Base-by-base conservation (phyloP, 1,140 invertebrate species). In the Eumeta japonica region DNA sequence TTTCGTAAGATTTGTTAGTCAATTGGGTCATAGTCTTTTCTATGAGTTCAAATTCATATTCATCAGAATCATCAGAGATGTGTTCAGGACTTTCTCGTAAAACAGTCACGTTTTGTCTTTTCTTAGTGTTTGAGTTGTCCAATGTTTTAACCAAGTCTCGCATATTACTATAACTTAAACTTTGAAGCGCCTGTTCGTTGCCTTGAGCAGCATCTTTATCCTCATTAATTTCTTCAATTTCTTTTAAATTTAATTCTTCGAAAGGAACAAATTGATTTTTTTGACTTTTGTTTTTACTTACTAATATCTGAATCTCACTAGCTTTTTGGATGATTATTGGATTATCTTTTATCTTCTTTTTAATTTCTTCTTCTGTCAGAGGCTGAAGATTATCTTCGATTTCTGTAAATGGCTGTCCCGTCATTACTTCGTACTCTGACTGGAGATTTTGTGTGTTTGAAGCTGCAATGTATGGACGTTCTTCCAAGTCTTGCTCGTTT, bases 351-450 rank as follows among this genome's bases (percentile, higher is more conserved):
- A 71, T 28, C 45, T 67, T 51, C 33, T 62, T 46, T 37, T 56
- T 68, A 30, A 67, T 55, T 48, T 75, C 61, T 28, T 63, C 58
- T 3, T 19, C 15, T 2, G 55, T 49, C 10, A 71, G 46, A 16
- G 64, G 65, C 33, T 45, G 67, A 16, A 4, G 4, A n/a, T 48
- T 44, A 33, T 68, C 61, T 20, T 49, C 55, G 16, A 75, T 38
- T 37, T 59, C 29, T 9, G 64, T 72, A 39, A 75, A 75, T 13
- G 70, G 70, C 32, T 75, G 70, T 2, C 67, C 67, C 30, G 61
- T 54, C 67, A 75, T 67, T 10, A 75, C 62, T 41, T 72, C 65
- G 35, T 65, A 62, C 39, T 75, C 67, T 9, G 65, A 56, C 45
- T 58, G 64, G 11, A 68, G 33, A 39, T 55, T 45, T 13, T 57